Base-by-base conservation (phyloP, 2,113 vertebrate species). In the Octodon degus region DNA sequence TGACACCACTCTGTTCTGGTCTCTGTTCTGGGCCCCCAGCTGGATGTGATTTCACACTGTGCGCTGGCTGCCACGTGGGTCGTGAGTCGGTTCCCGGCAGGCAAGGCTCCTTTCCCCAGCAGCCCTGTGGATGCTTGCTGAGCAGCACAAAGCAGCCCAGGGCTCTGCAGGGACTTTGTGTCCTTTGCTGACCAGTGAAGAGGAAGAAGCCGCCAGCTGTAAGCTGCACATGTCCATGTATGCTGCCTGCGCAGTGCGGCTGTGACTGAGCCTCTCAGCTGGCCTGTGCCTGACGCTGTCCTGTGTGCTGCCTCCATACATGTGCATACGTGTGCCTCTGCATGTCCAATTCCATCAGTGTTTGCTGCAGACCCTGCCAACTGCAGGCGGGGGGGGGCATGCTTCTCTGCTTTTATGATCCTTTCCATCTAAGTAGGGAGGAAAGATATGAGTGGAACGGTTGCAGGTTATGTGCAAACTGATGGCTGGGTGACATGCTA, bases 11-110 rank as follows among this genome's bases (percentile, higher is more conserved):
- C 1, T 76, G 65, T 25, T 9, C 1, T 76, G 65, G 20, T 43
- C 58, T 13, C 40, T 6, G 53, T 32, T 93, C 8, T 86, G 60
- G 94, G 16, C 86, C 95, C 76, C 60, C 82, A 96, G 80, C 68
- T 55, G 94, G 84, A 86, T n/a, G 32, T 91, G 86, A 97, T 96
- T 96, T 95, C 96, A 80, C 97, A 98, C 90, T 92, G 79, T 86
- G 82, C 91, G 68, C 95, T 93, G 95, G 97, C 89, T 96, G 95
- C 97, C 98, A 94, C 77, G 74, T 96, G 96, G 93, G 90, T 96
- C 34, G 25, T 68, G 97, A 91, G 92, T 97, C 90, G 91, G 96
- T 88, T 92, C 96, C 94, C 92, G 95, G 96, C 89, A 96, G 96
- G 97, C 84, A 95, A 96, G 34, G 92, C 70, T 37, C 40, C 58